Conservation (phyloP, 2,888 invertebrate species). For the Gonocerus acuteangulatus region DNA sequence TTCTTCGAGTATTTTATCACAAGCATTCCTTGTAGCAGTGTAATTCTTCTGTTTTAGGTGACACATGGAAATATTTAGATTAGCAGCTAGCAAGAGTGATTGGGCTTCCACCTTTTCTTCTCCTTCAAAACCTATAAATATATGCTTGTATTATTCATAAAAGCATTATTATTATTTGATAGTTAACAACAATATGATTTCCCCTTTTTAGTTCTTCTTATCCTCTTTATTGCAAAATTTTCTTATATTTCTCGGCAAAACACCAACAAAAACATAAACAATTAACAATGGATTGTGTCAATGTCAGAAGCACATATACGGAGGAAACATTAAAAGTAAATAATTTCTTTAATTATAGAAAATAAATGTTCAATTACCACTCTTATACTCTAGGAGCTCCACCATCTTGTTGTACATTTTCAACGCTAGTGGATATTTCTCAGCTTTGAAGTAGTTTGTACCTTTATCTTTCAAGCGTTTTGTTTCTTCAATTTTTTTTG, state of each 20-base stretch:
- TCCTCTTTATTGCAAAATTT: too few relatives aligned
- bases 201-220: too few relatives aligned
- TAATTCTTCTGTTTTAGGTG: constrained; percentile 65
- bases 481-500: constrained; percentile 73
- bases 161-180: constrained; percentile 27
- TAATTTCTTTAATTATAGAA: too few relatives aligned
- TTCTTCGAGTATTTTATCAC: constrained; percentile 66
- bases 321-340: too few relatives aligned
- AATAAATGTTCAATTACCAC: too few relatives aligned
- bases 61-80: constrained; percentile 76
- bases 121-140: constrained; percentile 43
- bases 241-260: too few relatives aligned
- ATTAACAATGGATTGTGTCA: too few relatives aligned
- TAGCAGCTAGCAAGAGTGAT: constrained; percentile 57
- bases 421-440: constrained; percentile 67
- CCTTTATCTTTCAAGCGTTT: constrained; percentile 83
- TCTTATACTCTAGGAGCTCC: constrained; percentile 54
- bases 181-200: too few relatives aligned
- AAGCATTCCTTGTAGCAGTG: constrained; percentile 64
- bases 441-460: constrained; percentile 76
- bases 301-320: too few relatives aligned
- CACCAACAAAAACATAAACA: too few relatives aligned
- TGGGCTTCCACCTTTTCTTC: constrained; percentile 47
- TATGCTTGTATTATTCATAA: constrained; percentile 4
- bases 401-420: constrained; percentile 79